Conservation (phyloP, 2,797 vertebrate species). For the Syndactyla subalaris region DNA sequence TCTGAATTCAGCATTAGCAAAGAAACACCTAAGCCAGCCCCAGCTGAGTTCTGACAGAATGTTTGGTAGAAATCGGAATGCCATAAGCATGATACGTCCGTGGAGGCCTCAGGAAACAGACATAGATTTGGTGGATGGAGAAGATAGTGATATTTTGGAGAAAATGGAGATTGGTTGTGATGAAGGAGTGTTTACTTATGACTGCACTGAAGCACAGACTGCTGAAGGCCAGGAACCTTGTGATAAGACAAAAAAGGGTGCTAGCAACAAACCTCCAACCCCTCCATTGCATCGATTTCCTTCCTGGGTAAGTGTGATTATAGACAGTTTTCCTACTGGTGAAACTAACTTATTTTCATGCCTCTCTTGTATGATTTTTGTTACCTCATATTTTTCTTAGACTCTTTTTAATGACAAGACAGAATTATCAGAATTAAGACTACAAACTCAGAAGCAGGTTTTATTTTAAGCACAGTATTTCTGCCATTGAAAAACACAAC, state of each 20-base stretch:
- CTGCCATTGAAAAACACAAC: background rate
- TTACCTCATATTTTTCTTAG: background rate
- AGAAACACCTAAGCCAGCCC: conserved; percentile 95
- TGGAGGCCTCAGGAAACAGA: conserved; percentile 89
- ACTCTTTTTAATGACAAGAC: background rate
- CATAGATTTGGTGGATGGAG: conserved; percentile 84
- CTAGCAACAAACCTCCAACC: conserved; percentile 88
- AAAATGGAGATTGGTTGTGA: conserved; percentile 82
- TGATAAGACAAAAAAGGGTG: conserved; percentile 65
- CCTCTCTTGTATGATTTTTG: background rate
- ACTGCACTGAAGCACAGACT: conserved; percentile 51
- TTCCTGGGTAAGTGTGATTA: conserved; percentile 88
- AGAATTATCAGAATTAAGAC: background rate
- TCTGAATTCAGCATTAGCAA: conserved; percentile 79
- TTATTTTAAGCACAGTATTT: background rate
- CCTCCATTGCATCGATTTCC: conserved; percentile 95
- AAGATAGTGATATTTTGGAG: conserved; percentile 63
- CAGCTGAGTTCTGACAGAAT: conserved; percentile 84
- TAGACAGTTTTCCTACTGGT: background rate
- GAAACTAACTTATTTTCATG: background rate
- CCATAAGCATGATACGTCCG: conserved; percentile 94
- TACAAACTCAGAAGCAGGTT: background rate
- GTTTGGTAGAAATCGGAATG: conserved; percentile 89
- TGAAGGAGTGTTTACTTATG: conserved; percentile 60
- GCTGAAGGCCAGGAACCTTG: conserved; percentile 52